These are phyloP conservation scores for Pelobates cultripes DNA, from an alignment of 2,797 vertebrate species.

Conservation along the genomic window DNA sequence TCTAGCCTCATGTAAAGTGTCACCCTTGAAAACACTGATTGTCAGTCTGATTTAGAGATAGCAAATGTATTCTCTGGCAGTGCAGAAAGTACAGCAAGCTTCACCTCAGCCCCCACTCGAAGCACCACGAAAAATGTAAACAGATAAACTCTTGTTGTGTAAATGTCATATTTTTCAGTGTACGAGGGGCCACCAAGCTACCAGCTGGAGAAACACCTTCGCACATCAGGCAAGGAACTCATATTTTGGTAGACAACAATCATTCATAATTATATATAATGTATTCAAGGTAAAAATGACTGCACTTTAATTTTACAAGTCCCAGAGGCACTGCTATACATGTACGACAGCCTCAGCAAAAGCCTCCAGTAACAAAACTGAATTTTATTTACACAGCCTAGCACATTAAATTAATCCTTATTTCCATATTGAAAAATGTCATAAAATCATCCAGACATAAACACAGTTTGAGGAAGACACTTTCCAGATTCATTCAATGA, in stretches of 20 bases:
- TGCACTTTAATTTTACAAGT: slow-evolving; percentile 35
- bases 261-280: slow-evolving; percentile 27
- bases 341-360: slow-evolving; percentile 2
- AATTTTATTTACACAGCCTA: slow-evolving; percentile 22
- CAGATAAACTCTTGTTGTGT: not conserved
- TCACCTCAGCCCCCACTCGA: too few relatives aligned
- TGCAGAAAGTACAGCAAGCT: not conserved
- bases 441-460: slow-evolving; percentile 20
- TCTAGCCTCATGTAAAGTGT: slow-evolving; percentile 22
- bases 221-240: not conserved
- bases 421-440: slow-evolving; percentile 40
- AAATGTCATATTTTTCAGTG: not conserved
- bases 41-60: slow-evolving; percentile 15
- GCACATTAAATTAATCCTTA: slow-evolving; percentile 27
- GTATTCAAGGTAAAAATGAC: slow-evolving; percentile 26
- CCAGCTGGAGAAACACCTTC: not conserved
- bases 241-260: slow-evolving; percentile 24
- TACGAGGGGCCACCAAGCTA: not conserved
- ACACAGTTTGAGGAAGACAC: not conserved
- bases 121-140: not conserved
- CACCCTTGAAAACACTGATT: slow-evolving; percentile 10
- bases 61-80: slow-evolving; percentile 3
- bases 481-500: slow-evolving; percentile 17
- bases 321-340: slow-evolving; percentile 19
- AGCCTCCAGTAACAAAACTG: slow-evolving; percentile 1